phyloP scores from a whole-genome alignment of 2,113 vertebrate species.

The Hemiscyllium ocellatum region DNA sequence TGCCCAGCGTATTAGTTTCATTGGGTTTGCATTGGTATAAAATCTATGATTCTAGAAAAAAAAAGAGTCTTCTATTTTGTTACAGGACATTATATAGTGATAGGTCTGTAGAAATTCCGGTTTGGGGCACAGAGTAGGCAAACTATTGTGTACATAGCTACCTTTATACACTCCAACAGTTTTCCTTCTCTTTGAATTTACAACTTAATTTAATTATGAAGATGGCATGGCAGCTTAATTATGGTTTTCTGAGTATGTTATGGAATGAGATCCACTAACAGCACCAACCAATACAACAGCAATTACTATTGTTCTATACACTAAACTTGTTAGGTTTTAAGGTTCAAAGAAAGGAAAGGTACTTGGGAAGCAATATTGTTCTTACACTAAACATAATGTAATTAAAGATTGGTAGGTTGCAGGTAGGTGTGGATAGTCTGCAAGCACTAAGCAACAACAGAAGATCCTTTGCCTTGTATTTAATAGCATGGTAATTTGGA shows the following conservation, averaged over 20 bases:
- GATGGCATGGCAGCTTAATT: background rate
- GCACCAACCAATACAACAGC: background rate
- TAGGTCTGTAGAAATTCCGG: background rate
- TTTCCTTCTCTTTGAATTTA: background rate
- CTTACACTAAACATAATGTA: background rate
- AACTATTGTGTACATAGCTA: background rate
- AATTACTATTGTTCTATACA: background rate
- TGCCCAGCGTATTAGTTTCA: background rate
- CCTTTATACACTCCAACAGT: too few relatives aligned
- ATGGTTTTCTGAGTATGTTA: background rate
- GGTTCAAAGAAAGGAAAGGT: background rate
- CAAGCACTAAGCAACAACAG: background rate
- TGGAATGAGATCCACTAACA: background rate
- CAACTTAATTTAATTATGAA: background rate
- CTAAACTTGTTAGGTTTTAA: background rate
- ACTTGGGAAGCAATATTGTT: background rate
- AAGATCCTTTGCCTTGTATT: background rate
- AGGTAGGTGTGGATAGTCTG: background rate
- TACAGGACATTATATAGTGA: background rate
- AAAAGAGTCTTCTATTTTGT: background rate
- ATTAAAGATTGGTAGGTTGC: background rate
- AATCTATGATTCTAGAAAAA: background rate
- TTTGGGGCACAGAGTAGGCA: background rate
- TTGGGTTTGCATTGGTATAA: conserved; percentile 28
- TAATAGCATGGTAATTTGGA: background rate